Conservation (phyloP, 2,113 vertebrate species). For the Rhombomys opimus region DNA sequence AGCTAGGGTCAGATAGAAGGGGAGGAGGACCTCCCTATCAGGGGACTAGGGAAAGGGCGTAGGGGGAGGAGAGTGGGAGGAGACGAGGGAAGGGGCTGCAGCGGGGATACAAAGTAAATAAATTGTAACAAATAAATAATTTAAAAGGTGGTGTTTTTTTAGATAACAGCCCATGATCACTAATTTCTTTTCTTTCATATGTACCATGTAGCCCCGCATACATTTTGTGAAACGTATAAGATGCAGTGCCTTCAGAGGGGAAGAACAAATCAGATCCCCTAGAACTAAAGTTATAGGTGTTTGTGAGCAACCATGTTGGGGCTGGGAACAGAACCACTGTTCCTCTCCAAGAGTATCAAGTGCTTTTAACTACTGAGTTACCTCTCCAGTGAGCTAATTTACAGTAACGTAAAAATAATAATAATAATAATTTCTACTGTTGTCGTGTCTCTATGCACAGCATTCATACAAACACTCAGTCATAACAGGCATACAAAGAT, state of each 20-base stretch:
- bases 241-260: not conserved
- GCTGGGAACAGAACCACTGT: not conserved
- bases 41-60: too few species aligned
- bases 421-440: not conserved
- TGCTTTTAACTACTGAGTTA: not conserved
- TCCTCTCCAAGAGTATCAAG: not conserved
- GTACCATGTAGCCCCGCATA: not conserved
- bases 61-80: too few species aligned
- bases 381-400: not conserved
- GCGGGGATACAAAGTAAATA: too few species aligned
- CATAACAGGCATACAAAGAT: not conserved
- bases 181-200: not conserved
- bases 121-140: too few species aligned
- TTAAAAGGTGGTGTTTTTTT: not conserved
- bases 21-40: too few species aligned
- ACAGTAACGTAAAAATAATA: not conserved
- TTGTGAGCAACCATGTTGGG: not conserved
- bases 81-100: too few species aligned
- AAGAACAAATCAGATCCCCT: not conserved
- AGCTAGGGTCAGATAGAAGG: too few species aligned
- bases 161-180: not conserved
- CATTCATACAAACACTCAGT: not conserved
- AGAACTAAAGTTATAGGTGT: not conserved
- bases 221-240: not conserved
- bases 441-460: not conserved